Conservation (phyloP, 2,113 vertebrate genomes). For the Athene noctua region DNA sequence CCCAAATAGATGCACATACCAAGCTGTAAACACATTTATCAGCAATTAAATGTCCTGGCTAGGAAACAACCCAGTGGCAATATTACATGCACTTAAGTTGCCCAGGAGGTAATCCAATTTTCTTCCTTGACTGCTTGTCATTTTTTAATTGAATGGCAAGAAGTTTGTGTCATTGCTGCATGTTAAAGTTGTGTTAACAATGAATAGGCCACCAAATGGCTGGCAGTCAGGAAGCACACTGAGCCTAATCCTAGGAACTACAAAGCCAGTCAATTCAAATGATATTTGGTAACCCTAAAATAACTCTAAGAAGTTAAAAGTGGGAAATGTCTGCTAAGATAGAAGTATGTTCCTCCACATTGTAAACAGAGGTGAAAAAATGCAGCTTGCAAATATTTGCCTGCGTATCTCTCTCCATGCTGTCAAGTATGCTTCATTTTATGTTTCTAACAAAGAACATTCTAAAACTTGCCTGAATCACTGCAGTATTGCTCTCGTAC, state of each 20-base stretch:
- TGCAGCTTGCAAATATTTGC: background rate
- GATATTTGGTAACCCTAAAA: background rate
- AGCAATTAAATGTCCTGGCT: conserved; percentile 7
- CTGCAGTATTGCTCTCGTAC: background rate
- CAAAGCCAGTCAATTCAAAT: background rate
- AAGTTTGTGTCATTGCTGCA: background rate
- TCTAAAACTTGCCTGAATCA: background rate
- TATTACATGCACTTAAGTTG: background rate
- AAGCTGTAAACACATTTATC: conserved; percentile 9
- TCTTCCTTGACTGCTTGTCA: conserved; percentile 11
- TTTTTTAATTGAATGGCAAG: conserved; percentile 33
- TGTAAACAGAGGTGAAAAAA: background rate
- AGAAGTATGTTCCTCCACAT: background rate
- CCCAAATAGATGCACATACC: background rate
- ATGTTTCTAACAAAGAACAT: background rate
- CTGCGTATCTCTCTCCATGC: background rate
- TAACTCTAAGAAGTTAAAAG: background rate
- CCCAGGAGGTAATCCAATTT: conserved; percentile 19
- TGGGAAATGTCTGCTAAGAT: background rate
- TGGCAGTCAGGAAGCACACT: background rate
- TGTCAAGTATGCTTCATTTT: background rate
- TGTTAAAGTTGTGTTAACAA: background rate
- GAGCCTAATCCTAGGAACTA: background rate
- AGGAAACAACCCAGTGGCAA: conserved; percentile 9
- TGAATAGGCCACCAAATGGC: background rate